phyloP scores from a whole-genome alignment of 2,113 vertebrate genomes.

The Echinops telfairi region DNA sequence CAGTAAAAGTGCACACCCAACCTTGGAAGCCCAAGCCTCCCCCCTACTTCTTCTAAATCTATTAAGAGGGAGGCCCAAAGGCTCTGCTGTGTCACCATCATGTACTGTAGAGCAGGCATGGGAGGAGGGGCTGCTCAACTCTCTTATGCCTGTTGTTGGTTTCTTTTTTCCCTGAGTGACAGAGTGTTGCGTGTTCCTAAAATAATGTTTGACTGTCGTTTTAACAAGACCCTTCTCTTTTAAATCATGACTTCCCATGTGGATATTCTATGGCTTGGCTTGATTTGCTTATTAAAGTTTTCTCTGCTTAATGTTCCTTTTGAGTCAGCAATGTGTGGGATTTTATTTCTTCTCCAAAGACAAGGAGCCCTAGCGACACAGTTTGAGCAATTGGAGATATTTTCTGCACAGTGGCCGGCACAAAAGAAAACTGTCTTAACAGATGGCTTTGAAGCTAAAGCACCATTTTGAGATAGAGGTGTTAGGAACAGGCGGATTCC shows the following conservation, averaged over 20 bases:
- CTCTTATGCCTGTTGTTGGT: background rate
- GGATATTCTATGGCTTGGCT: conserved; percentile 9
- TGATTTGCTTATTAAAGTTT: conserved; percentile 61
- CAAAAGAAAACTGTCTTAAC: conserved; percentile 7
- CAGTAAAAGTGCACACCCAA: background rate
- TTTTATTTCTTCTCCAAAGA: conserved; percentile 65
- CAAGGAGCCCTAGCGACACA: conserved; percentile 38
- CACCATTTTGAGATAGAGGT: background rate
- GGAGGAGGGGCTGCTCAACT: background rate
- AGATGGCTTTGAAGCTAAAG: background rate
- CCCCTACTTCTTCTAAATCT: background rate
- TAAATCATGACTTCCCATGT: background rate
- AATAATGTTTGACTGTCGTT: conserved; percentile 16
- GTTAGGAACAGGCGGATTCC: background rate
- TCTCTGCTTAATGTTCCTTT: conserved; percentile 29
- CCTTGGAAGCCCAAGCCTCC: fast-evolving
- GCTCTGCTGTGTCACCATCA: background rate
- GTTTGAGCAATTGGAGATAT: conserved; percentile 50
- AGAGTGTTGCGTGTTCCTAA: background rate
- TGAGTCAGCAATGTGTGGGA: conserved; percentile 31
- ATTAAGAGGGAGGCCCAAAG: background rate
- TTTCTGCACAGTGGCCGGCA: conserved; percentile 4
- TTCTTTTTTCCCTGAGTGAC: background rate
- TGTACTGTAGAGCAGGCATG: background rate
- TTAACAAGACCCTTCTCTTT: background rate